Evolutionary conservation across 2,113 vertebrate genomes (phyloP).

Genomic region (Apodemus speciosus): DNA sequence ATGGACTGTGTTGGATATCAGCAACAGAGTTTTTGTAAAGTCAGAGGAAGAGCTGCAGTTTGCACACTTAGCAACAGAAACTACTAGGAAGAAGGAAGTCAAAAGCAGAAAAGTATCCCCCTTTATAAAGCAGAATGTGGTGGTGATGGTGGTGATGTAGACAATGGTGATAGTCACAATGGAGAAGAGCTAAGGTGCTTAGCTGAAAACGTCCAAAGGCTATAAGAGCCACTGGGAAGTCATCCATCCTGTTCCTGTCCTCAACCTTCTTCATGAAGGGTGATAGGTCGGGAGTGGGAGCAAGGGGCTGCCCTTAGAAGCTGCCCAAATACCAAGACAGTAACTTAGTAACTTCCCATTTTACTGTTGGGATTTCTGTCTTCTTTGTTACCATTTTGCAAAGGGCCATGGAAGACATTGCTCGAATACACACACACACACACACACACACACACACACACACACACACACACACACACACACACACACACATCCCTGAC

Average conservation of each 20-base stretch:
- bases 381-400: constrained; percentile 48
- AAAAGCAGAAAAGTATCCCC: neutral
- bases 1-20: neutral
- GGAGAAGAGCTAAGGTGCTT: neutral
- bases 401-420: neutral
- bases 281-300: neutral
- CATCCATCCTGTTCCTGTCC: neutral
- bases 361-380: neutral
- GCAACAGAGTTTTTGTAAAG: neutral
- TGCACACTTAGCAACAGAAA: neutral
- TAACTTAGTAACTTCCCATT: neutral
- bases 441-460: neutral
- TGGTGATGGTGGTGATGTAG: neutral
- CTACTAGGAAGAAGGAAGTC: constrained; percentile 17
- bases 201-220: neutral
- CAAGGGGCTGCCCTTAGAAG: neutral
- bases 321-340: neutral
- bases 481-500: neutral
- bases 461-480: neutral
- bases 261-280: neutral
- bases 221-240: neutral
- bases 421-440: neutral
- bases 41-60: neutral
- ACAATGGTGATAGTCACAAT: neutral
- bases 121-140: constrained; percentile 35